Conservation (phyloP, 2,113 vertebrate genomes). For the Eurystomus gularis region DNA sequence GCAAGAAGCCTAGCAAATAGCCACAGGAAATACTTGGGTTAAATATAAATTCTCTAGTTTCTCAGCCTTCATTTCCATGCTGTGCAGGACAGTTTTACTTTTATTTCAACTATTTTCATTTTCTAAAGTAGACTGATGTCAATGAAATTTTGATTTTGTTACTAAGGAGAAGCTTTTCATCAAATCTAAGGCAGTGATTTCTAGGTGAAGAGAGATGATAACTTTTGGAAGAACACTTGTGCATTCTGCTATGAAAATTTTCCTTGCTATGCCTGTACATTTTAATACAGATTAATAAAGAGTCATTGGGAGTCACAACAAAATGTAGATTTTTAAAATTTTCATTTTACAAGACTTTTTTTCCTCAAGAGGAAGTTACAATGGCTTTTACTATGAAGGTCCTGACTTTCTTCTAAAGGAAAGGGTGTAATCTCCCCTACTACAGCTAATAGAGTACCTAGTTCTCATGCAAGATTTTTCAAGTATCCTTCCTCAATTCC, state of each 20-base stretch:
- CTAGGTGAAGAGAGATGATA: background rate
- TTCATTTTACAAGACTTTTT: background rate
- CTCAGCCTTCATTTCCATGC: background rate
- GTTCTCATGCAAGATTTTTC: background rate
- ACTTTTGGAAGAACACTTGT: background rate
- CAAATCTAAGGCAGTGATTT: background rate
- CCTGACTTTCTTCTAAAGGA: background rate
- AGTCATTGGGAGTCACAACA: background rate
- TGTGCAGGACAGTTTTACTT: background rate
- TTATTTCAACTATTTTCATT: background rate
- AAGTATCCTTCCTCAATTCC: background rate
- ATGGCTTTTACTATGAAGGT: background rate
- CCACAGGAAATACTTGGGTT: background rate
- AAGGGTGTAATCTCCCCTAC: background rate
- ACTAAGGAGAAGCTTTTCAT: background rate
- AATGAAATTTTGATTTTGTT: background rate
- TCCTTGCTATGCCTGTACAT: background rate
- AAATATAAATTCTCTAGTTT: background rate
- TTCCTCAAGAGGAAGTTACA: background rate
- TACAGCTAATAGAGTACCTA: rapidly evolving
- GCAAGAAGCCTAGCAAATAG: background rate
- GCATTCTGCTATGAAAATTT: background rate
- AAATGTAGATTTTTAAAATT: background rate
- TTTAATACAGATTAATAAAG: background rate
- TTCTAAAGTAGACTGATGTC: background rate